Conservation (phyloP, 2,888 invertebrate species). For the Microplitis manilae region DNA sequence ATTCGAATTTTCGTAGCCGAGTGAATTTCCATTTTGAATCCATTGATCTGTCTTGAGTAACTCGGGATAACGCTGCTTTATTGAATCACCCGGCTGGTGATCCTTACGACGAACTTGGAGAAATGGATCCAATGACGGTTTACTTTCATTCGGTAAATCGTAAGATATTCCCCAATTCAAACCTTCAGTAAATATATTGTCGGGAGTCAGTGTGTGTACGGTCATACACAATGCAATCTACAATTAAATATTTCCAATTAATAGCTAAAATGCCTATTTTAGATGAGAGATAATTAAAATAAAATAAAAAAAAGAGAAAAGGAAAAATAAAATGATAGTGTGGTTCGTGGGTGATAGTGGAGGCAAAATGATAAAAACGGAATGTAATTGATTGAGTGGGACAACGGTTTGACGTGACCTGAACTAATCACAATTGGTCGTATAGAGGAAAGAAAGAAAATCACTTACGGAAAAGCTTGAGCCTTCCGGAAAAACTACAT, state of each 20-base stretch:
- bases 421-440: constrained; percentile 21
- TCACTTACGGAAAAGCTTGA: constrained; percentile 79
- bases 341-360: background rate
- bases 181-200: constrained; percentile 76
- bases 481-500: constrained; percentile 81
- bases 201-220: constrained; percentile 69
- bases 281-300: too few relatives aligned
- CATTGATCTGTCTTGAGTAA: constrained; percentile 37
- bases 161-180: constrained; percentile 83
- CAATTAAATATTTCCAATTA: constrained; percentile 9
- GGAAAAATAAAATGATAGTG: background rate
- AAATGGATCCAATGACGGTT: constrained; percentile 64
- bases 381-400: constrained; percentile 19
- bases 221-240: constrained; percentile 77
- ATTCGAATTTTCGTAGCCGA: constrained; percentile 52
- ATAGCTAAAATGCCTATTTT: too few relatives aligned
- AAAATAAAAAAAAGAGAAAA: background rate
- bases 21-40: constrained; percentile 35
- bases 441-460: constrained; percentile 17
- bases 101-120: constrained; percentile 62
- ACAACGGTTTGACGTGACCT: constrained; percentile 10
- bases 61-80: constrained; percentile 43
- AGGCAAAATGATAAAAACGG: background rate
- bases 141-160: constrained; percentile 71
- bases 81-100: constrained; percentile 37